A percentile compares a stretch with the other conserved stretches of the same genome.
Conservation (phyloP, 2,797 vertebrate species). For the Diglossa cyanea region DNA sequence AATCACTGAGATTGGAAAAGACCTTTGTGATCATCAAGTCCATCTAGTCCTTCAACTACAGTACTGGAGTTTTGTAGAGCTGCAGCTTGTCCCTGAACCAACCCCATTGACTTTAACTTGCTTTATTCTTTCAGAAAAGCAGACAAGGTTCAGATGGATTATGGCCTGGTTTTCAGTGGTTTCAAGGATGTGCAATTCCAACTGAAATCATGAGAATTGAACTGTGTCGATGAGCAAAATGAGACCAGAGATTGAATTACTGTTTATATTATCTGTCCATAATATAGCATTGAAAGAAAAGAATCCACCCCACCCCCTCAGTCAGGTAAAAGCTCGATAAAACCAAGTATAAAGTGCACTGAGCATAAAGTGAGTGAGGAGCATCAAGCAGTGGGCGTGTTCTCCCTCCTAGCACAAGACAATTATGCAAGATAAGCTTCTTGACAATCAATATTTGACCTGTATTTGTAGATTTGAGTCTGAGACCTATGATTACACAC, state of each 20-base stretch:
- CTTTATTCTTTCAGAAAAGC: background rate
- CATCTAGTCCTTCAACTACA: background rate
- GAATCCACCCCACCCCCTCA: rapidly evolving
- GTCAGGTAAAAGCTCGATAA: background rate
- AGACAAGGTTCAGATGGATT: background rate
- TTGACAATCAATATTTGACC: slow-evolving; percentile 18
- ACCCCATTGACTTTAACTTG: background rate
- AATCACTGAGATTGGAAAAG: background rate
- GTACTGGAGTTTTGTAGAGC: background rate
- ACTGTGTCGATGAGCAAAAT: background rate
- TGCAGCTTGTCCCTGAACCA: background rate
- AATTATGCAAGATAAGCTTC: background rate
- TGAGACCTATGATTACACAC: background rate
- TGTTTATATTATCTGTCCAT: background rate
- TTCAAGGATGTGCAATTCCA: background rate
- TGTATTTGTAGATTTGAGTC: background rate
- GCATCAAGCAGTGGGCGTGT: background rate
- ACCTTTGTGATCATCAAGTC: background rate
- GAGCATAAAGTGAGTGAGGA: background rate
- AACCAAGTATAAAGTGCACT: background rate
- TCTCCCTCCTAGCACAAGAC: background rate
- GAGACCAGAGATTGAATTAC: background rate
- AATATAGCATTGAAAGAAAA: background rate
- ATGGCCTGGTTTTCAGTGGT: background rate
- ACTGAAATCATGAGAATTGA: background rate